Base-by-base conservation (phyloP, 1,140 invertebrate genomes). In the Eupristina koningsbergeri region DNA sequence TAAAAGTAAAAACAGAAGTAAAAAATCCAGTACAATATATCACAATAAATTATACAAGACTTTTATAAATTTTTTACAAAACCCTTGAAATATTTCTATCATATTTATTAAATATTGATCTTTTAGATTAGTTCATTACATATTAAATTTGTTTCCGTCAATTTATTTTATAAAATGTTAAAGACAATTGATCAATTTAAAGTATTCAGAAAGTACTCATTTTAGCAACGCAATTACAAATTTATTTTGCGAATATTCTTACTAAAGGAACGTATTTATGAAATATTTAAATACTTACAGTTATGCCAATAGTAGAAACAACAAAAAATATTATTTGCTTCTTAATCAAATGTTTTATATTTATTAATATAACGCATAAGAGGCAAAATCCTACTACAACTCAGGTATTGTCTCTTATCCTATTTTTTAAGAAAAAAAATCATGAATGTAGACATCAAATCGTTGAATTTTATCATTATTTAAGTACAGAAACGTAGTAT, bases 401-500 rank as follows among this genome's bases (percentile, higher is more conserved):
- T 50, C 22, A 76, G 47, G 39, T 19, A 50, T 71, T 71, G 47
- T 50, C 39, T 39, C 47, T 53, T 73, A 47, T 58, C 17, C 19
- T 80, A n/a, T 67, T 26, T 11, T 47, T 80, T 53, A 34, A 11
- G 6, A 45, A 80, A 15, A 74, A 58, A 36, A 63, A 58, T 58
- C 39, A 74, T 39, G 15, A 50, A 75, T 36, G 17, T 47, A 61
- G 15, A 61, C 53, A 31, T 81, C n/a, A 82, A 82, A 61, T 47
- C 22, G 50, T 75, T 76, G 58, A 75, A 26, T 82, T 47, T 75
- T 64, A 82, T 47, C 75, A 74, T 45, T 82, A 82, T 75, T 81
- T 64, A 82, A 50, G 36, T 77, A 22, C 29, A 36, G n/a, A 5
- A 41, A 47, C 26, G 9, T 75, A 74, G 22, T 61, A 45, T 63